These are phyloP conservation scores for Margarornis squamiger DNA, from an alignment of 2,797 vertebrate species.

Conservation along the genomic window DNA sequence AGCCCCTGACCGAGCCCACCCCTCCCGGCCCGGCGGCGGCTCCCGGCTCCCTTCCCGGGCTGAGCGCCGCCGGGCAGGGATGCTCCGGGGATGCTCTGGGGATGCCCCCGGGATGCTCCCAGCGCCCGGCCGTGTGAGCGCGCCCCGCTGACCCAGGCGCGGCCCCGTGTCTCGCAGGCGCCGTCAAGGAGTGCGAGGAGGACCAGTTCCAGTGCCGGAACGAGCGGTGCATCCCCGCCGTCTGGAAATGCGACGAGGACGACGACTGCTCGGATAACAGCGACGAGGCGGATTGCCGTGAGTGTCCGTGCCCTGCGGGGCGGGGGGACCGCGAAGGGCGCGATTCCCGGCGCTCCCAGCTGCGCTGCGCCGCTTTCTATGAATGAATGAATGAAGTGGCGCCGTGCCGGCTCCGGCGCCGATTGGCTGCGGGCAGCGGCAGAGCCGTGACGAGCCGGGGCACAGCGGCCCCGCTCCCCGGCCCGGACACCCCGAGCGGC, in stretches of 20 bases:
- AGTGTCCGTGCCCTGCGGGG: constrained; percentile 72
- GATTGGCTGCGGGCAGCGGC: constrained; percentile 75
- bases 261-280: constrained; percentile 96
- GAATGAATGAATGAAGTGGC: constrained; percentile 77
- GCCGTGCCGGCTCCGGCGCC: constrained; percentile 38
- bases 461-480: neutral
- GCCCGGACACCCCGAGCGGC: neutral
- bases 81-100: neutral
- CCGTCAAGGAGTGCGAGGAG: constrained; percentile 85
- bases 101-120: neutral
- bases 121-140: neutral
- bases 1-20: neutral
- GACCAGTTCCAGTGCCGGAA: constrained; percentile 94
- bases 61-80: neutral
- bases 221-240: constrained; percentile 90
- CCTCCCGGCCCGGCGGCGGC: neutral
- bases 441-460: constrained; percentile 59
- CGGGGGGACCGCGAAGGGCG: neutral
- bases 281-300: constrained; percentile 95
- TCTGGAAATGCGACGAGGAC: constrained; percentile 97
- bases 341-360: neutral
- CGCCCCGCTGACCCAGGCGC: constrained; percentile 1
- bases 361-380: constrained; percentile 25
- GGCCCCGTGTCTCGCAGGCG: constrained; percentile 37
- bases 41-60: neutral